Evolutionary conservation across 2,888 invertebrate species (phyloP), one percentile per base, ranked within the genome.

Genomic region (Trissolcus brochymenae): DNA sequence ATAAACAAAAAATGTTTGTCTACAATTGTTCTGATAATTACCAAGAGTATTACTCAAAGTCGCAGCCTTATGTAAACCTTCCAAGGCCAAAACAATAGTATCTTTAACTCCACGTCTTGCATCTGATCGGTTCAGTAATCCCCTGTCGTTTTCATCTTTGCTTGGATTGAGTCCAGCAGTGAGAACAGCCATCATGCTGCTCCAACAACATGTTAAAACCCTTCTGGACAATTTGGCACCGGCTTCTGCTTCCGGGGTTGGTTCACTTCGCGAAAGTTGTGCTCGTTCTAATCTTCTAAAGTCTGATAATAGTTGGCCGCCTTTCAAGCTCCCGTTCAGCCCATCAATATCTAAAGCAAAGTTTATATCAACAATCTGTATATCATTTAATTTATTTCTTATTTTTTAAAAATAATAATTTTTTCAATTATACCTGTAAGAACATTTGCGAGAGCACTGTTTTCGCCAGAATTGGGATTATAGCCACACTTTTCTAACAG

Each of bases 61-160:
- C 14, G 98, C 97, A 17, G 97, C 97, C 92, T 95, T 95, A 87
- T 97, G 97, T 21, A 98, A 90, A 14, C 97, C 97, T 88, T 97
- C 96, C 70, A 98, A 91, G 81, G 96, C 95, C 81, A 95, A 92
- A 68, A 96, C 95, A 25, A 96, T 95, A 4, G 96, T 95, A 82
- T 97, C 96, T 81, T 93, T 91, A 11, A 93, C 92, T 78, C 92
- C 92, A 78, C 92, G 91, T 72, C 85, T 83, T 0, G 85, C 84
- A 17, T 83, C 86, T 17, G 87, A 86, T 17, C 87, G 86, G 53
- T 81, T 85, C 3, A 89, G 59, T 13, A 89, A 85, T 2, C 89
- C 85, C 54, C 86, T 88, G 51, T 83, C 86, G 61, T 82, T 85
- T 61, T 89, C 89, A 50, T 89, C 89, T 65, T 88, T 88, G 0